These are phyloP conservation scores for Scaptomyza caliginosa DNA, from an alignment of 2,888 invertebrate genomes.

Conservation along the genomic window DNA sequence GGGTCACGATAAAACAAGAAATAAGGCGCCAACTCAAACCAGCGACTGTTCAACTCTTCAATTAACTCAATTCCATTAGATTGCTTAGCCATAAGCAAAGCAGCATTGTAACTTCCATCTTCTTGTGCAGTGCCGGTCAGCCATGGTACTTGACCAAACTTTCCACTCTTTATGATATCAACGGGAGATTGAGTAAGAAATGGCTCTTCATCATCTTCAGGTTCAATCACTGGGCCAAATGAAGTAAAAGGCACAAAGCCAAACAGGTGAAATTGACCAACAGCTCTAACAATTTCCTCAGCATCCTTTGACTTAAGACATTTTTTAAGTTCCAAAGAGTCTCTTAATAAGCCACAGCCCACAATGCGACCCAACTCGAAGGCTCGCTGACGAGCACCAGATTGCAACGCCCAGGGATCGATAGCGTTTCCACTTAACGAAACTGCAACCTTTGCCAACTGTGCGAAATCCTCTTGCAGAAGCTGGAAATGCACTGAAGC, in stretches of 20 bases:
- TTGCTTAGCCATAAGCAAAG: constrained; percentile 14
- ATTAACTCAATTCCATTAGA: constrained; percentile 28
- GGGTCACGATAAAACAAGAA: constrained; percentile 32
- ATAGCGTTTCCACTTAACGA: constrained; percentile 90
- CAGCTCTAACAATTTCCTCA: constrained; percentile 22
- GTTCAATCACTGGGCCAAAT: constrained; percentile 90
- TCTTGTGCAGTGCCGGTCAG: constrained; percentile 85
- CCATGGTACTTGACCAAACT: constrained; percentile 88
- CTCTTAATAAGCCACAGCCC: constrained; percentile 86
- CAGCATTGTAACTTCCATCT: constrained; percentile 36
- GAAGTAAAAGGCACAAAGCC: constrained; percentile 89
- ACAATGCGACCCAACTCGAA: constrained; percentile 86
- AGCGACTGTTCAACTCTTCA: constrained; percentile 34
- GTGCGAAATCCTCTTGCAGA: constrained; percentile 85
- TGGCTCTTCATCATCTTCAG: constrained; percentile 84
- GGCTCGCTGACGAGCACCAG: constrained; percentile 86
- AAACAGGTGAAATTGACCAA: constrained; percentile 83
- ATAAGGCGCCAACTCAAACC: constrained; percentile 37
- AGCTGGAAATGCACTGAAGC: constrained; percentile 90
- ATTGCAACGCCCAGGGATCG: constrained; percentile 86
- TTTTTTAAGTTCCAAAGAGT: constrained; percentile 85
- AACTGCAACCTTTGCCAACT: constrained; percentile 50
- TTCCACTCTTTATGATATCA: constrained; percentile 86
- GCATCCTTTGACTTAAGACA: constrained; percentile 29
- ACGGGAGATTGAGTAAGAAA: constrained; percentile 89